Evolutionary conservation across 2,113 vertebrate species (phyloP), one percentile per base, ranked within the genome.

Genomic region (Colaptes auratus): DNA sequence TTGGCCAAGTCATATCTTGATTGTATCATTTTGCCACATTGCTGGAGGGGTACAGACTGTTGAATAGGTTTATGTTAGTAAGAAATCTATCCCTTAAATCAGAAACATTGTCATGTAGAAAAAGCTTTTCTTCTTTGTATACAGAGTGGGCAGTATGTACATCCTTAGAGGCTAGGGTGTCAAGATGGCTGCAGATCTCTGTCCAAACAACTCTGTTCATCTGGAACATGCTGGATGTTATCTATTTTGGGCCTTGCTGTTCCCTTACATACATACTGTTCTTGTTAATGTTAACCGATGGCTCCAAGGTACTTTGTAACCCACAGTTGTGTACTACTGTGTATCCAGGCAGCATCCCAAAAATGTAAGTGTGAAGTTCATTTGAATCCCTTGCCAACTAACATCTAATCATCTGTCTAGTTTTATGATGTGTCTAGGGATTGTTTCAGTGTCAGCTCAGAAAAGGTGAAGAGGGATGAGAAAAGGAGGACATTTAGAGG

Each of bases 281-380:
- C 91, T 75, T 81, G 73, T 61, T 80, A 80, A 65, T 58, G 50
- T 90, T 93, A 75, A 48, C 78, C 36, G 60, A 71, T 89, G 63
- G 88, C 58, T 96, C 65, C 86, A 92, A 77, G 30, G 71, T 94
- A 81, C 93, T 96, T 91, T 88, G 85, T 95, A 92, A 88, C 44
- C 31, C 77, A 55, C 35, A 6, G 12, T 50, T 88, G 85, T 91
- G 87, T 93, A 9, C 74, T 46, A 12, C 52, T 87, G 86, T 83
- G 86, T 86, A 75, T 79, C 91, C 93, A 91, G 94, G 95, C 91
- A 95, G 90, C 81, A 88, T 95, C 95, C 95, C 91, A 88, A 82
- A 94, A 94, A 64, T 17, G 0, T 46, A 89, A 89, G 86, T 64
- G 81, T 92, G 66, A 94, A 88, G 84, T 95, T 96, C 50, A 64